Percentiles rank a stretch among this genome's conserved stretches.
These are phyloP conservation scores for Hippoglossus hippoglossus DNA, from an alignment of 2,797 vertebrate species.

Conservation along the genomic window DNA sequence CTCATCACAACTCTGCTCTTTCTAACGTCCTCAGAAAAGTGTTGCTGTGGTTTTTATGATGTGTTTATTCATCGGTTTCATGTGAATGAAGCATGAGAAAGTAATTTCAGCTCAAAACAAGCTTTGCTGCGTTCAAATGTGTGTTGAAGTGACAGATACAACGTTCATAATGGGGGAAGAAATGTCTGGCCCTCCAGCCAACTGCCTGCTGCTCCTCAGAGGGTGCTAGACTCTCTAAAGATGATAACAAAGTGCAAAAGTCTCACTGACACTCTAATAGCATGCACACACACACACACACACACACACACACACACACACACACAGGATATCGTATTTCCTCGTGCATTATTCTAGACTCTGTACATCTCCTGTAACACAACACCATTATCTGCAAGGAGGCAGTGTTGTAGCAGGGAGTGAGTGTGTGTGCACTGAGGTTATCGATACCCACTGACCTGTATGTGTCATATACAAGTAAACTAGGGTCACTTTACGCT, in stretches of 20 bases:
- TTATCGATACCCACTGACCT: constrained; percentile 18
- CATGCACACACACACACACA: not conserved
- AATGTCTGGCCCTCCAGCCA: constrained; percentile 14
- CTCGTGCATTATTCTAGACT: constrained; percentile 33
- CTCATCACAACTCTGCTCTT: constrained; percentile 4
- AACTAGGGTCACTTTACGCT: constrained; percentile 36
- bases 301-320: constrained; percentile 7
- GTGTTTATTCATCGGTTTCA: constrained; percentile 18
- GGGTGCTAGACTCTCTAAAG: constrained; percentile 7
- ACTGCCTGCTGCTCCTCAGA: constrained; percentile 21
- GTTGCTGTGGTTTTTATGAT: constrained; percentile 14
- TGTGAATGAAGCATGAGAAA: constrained; percentile 19
- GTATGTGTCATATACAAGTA: constrained; percentile 22
- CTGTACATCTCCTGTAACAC: constrained; percentile 43
- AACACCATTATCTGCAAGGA: constrained; percentile 43
- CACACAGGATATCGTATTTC: constrained; percentile 51
- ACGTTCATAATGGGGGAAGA: constrained; percentile 11
- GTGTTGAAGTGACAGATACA: constrained; percentile 31
- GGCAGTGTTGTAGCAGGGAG: constrained; percentile 11
- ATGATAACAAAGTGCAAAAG: constrained; percentile 13
- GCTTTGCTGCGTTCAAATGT: constrained; percentile 34
- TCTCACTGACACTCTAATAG: constrained; percentile 13
- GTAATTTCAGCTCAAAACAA: constrained; percentile 18
- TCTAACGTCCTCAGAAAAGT: not conserved
- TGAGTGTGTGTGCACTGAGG: constrained; percentile 6